Base-by-base conservation (phyloP, 2,113 vertebrate genomes). In the Aphelocoma coerulescens region DNA sequence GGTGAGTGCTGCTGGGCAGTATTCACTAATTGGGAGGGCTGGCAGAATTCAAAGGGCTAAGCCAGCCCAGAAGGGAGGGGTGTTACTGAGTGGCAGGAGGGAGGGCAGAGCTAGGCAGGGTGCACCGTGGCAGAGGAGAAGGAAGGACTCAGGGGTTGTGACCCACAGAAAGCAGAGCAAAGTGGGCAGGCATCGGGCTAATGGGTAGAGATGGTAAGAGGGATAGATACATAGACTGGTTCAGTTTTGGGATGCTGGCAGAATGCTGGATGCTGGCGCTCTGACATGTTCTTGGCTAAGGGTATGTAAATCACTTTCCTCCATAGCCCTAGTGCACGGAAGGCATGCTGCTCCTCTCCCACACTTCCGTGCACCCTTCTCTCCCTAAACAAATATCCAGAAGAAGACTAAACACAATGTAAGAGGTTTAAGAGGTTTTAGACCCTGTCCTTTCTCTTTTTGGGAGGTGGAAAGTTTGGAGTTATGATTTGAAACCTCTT, bases 31-130 rank as follows among this genome's bases (percentile, higher is more conserved):
- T 71, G 52, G 58, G 52, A 62, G 48, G 30, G 59, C 22, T 72
- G 67, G 67, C 24, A 83, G 67, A 61, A 83, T 13, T 28, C 17
- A 8, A 49, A 72, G 35, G 41, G 33, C 44, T 69, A 43, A 76
- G 17, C 14, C 62, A 73, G 58, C 37, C 37, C 30, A 0, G 1
- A 39, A 82, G 46, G 43, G 10, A 73, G 54, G 23, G 11, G 5
- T 14, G 44, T n/a, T 23, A 27, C 0, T 0, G 1, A 39, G 52
- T 0, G 0, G 68, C 30, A 59, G 39, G 28, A 87, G 48, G 52
- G 49, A 80, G 15, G 48, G 62, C 35, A 85, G 77, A 66, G 84
- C 22, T 20, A 16, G 35, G 52, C 52, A 92, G 41, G n/a, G 41
- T 2, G 13, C 27, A 37, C 0, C 2, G 26, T 18, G 39, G 24